Conservation (phyloP, 1,140 invertebrate genomes). For the Oryctes rhinoceros region DNA sequence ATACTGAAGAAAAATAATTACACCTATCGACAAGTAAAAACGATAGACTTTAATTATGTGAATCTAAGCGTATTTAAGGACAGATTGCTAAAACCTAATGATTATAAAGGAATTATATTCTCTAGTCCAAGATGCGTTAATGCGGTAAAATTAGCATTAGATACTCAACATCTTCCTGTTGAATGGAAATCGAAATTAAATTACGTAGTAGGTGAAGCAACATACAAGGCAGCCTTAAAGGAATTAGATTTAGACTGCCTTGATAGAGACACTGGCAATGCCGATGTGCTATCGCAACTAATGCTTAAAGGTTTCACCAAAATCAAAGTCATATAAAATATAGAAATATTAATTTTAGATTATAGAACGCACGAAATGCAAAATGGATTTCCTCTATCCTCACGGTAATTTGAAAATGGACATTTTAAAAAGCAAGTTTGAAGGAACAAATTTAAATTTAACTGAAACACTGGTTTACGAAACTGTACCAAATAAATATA, state of each 20-base stretch:
- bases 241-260: constrained; percentile 55
- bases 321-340: no score
- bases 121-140: constrained; percentile 62
- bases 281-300: constrained; percentile 59
- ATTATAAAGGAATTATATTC: constrained; percentile 60
- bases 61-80: constrained; percentile 57
- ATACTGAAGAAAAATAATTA: constrained; percentile 51
- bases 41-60: constrained; percentile 60
- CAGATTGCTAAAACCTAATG: constrained; percentile 55
- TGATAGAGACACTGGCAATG: constrained; percentile 61
- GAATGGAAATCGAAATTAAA: constrained; percentile 59
- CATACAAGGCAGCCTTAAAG: constrained; percentile 53
- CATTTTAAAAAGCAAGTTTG: constrained; percentile 56
- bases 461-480: constrained; percentile 59
- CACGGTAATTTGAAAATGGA: constrained; percentile 63
- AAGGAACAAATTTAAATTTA: constrained; percentile 54
- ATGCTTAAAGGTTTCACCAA: constrained; percentile 56
- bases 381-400: constrained; percentile 62
- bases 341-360: constrained; percentile 34
- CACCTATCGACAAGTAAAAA: constrained; percentile 55
- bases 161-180: constrained; percentile 44
- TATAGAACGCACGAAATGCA: constrained; percentile 51
- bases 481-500: constrained; percentile 56
- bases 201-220: constrained; percentile 63
- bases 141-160: constrained; percentile 54